Evolutionary conservation across 2,113 vertebrate genomes (phyloP).

Genomic region (Lamprotornis superbus): DNA sequence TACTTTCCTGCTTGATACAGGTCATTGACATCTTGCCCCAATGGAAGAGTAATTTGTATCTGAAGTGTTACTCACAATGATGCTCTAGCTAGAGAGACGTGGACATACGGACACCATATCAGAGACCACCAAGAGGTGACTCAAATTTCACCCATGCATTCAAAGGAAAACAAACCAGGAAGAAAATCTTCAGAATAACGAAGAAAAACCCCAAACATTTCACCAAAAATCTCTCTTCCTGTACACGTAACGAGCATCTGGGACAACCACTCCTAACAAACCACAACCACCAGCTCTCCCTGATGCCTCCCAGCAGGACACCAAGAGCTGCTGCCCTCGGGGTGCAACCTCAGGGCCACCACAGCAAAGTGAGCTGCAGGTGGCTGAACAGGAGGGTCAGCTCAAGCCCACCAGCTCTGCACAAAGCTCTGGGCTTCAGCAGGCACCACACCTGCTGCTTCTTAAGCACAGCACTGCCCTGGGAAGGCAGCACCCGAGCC

Average conservation of each 20-base stretch:
- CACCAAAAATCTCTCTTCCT: background rate
- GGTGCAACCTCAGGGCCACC: background rate
- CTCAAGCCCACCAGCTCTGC: background rate
- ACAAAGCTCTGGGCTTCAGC: background rate
- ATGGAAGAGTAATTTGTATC: background rate
- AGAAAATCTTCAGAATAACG: background rate
- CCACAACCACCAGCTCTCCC: background rate
- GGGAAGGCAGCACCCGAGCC: background rate
- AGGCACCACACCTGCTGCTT: background rate
- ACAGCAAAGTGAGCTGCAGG: accelerated
- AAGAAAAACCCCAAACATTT: background rate
- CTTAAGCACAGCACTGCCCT: accelerated
- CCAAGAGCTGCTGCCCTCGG: accelerated
- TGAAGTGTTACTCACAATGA: background rate
- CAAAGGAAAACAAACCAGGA: background rate
- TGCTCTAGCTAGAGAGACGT: background rate
- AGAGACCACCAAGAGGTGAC: background rate
- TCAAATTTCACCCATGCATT: background rate
- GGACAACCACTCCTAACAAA: background rate
- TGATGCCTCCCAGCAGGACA: background rate
- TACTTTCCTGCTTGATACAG: background rate
- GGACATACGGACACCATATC: background rate
- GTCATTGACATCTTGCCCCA: background rate
- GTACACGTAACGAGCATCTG: background rate
- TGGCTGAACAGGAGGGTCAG: background rate